Evolutionary conservation across 1,140 invertebrate species (phyloP), one percentile per base, ranked within the genome.

Genomic region (Tetramorium alpestre): DNA sequence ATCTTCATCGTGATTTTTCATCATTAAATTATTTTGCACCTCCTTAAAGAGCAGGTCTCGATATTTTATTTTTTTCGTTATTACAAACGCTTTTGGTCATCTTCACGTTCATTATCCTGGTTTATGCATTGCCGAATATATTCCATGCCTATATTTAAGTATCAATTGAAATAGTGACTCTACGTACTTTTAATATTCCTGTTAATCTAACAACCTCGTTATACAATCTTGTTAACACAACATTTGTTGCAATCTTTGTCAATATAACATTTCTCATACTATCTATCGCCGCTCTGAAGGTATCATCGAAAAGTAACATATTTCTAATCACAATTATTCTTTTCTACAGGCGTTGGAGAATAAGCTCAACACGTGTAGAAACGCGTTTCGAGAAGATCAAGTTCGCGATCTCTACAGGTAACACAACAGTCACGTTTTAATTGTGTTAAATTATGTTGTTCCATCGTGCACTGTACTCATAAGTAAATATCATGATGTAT

Each of bases 321-420:
- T 62, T n/a, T 33, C 11, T 56, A 41, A 64, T 65, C 22, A 28
- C 16, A 54, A 86, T 73, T 69, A 65, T 77, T 77, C 25, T 72
- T 51, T 13, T 78, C 38, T 85, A 76, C 90, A 95, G 95, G 95
- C 95, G 22, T 87, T 95, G 94, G 95, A 95, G 88, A 95, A 95
- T 84, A 95, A 95, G 77, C 89, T 95, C 73, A 95, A 95, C 78
- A 95, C 95, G 60, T 95, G 95, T 87, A 93, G 94, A 87, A 95
- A 95, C 81, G 93, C 94, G 58, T 94, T 94, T 44, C 90, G 95
- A 91, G 95, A 95, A 90, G 95, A 95, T 91, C 95, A 94, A 91
- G 92, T 95, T 65, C 93, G 94, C 49, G 95, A 95, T 93, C 91
- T 95, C 85, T 95, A 95, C 95, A 95, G 95, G 95, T 95, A 95